Percentiles rank a stretch among this genome's conserved stretches.
Conservation (phyloP, 2,888 invertebrate genomes). For the Cheilosia soror region DNA sequence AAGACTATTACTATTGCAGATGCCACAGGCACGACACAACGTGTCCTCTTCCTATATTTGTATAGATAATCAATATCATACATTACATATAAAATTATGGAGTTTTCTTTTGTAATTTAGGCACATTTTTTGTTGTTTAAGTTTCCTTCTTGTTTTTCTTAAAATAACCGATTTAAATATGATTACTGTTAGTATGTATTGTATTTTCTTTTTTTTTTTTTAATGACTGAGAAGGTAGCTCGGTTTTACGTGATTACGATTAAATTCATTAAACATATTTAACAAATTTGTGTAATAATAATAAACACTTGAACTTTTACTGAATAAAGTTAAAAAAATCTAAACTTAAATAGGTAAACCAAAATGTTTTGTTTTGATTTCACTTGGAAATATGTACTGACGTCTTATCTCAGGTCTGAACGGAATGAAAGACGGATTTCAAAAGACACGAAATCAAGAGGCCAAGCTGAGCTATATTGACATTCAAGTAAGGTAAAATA, state of each 20-base stretch:
- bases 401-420: not conserved
- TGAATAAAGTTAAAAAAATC: slow-evolving; percentile 62
- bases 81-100: not conserved
- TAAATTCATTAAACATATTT: slow-evolving; percentile 61
- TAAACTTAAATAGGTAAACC: slow-evolving; percentile 24
- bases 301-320: slow-evolving; percentile 62
- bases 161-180: slow-evolving; percentile 21
- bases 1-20: not conserved
- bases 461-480: too few species aligned
- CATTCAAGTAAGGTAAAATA: too few species aligned
- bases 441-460: too few species aligned
- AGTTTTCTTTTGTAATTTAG: slow-evolving; percentile 25
- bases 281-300: slow-evolving; percentile 65
- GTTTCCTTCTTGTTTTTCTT: slow-evolving; percentile 23
- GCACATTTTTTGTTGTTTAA: not conserved
- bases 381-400: too few species aligned
- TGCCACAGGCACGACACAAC: not conserved
- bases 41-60: slow-evolving; percentile 19
- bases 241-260: slow-evolving; percentile 62
- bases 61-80: slow-evolving; percentile 10
- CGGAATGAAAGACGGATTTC: too few species aligned
- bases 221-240: slow-evolving; percentile 61
- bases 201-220: slow-evolving; percentile 31
- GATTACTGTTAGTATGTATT: slow-evolving; percentile 28
- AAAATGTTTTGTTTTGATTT: not conserved